Conservation (phyloP, 92 coral and sea anemone species). For the Parazoanthus atlanticus region DNA sequence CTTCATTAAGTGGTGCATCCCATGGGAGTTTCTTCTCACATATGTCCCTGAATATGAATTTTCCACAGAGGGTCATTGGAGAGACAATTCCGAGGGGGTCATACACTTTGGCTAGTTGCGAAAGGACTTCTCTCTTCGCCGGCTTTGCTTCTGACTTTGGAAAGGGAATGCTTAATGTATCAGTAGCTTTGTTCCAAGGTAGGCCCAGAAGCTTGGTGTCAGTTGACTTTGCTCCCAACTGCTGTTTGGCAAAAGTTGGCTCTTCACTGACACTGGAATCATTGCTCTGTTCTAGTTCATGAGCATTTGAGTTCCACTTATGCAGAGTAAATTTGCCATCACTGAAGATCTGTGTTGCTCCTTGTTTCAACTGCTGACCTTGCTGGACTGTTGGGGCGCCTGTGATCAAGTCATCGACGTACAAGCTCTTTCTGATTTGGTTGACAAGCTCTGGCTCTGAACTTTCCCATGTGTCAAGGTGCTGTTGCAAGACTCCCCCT, state of each 20-base stretch:
- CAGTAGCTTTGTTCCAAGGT: conserved; percentile 33
- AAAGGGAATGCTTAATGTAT: conserved; percentile 24
- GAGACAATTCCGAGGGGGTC: conserved; percentile 43
- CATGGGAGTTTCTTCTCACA: conserved; percentile 29
- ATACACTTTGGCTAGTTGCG: conserved; percentile 22
- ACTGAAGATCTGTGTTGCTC: neutral
- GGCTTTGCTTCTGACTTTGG: conserved; percentile 12
- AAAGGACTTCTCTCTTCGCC: neutral
- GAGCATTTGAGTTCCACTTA: neutral
- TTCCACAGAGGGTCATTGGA: conserved; percentile 38
- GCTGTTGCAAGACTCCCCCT: conserved; percentile 27
- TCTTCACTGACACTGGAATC: conserved; percentile 21
- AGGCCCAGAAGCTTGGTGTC: conserved; percentile 25
- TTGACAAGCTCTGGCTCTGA: conserved; percentile 11
- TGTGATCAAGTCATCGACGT: conserved; percentile 2
- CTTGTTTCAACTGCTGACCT: conserved; percentile 23
- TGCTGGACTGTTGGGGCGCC: conserved; percentile 27
- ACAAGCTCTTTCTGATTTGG: conserved; percentile 18
- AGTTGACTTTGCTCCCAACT: conserved; percentile 29
- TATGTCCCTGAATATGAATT: conserved; percentile 35
- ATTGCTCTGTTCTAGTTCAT: neutral
- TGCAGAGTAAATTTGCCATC: neutral
- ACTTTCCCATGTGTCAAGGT: conserved; percentile 17
- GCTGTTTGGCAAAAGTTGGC: conserved; percentile 30
- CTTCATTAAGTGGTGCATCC: conserved; percentile 43